phyloP scores from a whole-genome alignment of 2,797 vertebrate genomes.

The Aselliscus stoliczkanus region DNA sequence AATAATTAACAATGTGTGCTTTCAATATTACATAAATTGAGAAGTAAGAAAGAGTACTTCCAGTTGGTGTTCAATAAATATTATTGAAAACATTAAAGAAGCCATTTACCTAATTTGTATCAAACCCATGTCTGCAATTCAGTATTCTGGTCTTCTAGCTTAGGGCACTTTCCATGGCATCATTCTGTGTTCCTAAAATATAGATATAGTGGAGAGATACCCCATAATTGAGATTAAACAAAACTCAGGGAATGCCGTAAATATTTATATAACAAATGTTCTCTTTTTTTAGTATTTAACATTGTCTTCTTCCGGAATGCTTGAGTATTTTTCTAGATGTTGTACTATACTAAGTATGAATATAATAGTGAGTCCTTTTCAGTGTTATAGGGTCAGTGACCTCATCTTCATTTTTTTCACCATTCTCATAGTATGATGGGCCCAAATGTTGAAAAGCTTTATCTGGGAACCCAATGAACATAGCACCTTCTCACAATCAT shows the following conservation, averaged over 20 bases:
- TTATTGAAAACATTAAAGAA: neutral
- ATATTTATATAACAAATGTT: neutral
- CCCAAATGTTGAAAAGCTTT: neutral
- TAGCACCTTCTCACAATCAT: neutral
- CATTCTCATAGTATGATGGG: neutral
- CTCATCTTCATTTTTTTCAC: neutral
- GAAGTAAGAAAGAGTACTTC: neutral
- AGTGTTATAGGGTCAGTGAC: neutral
- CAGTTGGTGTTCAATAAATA: neutral
- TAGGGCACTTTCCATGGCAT: neutral
- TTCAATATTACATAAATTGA: neutral
- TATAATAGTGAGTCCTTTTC: neutral
- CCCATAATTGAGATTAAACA: neutral
- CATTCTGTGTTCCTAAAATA: slow-evolving; percentile 8
- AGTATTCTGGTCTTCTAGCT: neutral
- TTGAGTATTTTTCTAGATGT: neutral
- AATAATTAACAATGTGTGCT: neutral
- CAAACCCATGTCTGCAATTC: neutral
- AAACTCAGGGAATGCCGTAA: neutral
- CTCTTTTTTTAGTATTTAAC: neutral
- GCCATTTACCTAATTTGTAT: neutral
- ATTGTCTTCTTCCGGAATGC: neutral
- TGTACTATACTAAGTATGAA: neutral
- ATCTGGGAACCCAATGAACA: neutral
- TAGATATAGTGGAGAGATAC: neutral